These are phyloP conservation scores for Litoditis marina DNA, from an alignment of 2,888 invertebrate genomes.

Conservation along the genomic window DNA sequence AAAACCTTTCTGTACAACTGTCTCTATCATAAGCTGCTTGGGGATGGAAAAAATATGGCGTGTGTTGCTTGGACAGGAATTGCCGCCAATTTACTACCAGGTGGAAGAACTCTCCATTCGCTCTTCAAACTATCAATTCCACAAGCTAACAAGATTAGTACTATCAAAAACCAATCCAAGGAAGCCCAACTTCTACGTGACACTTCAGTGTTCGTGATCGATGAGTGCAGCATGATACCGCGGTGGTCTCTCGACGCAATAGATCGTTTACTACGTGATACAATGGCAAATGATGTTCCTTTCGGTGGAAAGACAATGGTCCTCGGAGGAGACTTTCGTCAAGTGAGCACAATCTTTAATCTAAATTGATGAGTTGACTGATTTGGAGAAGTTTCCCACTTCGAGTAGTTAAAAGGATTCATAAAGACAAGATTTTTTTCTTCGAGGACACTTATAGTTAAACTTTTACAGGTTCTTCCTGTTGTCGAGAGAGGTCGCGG, in stretches of 20 bases:
- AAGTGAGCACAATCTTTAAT: no score
- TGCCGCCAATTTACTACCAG: conserved; percentile 23
- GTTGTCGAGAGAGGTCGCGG: conserved; percentile 11
- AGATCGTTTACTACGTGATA: conserved; percentile 17
- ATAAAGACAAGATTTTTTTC: no score
- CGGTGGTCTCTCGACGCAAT: conserved; percentile 13
- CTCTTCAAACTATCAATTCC: conserved; percentile 19
- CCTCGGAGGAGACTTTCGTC: conserved; percentile 25
- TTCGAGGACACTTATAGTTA: no score
- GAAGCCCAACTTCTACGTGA: conserved; percentile 4
- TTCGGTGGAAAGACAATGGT: conserved; percentile 23
- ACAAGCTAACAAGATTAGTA: no score
- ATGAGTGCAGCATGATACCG: conserved; percentile 23
- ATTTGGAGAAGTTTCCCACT: no score
- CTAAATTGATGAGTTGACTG: no score
- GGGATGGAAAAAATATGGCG: conserved; percentile 4
- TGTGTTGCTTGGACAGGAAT: conserved; percentile 25
- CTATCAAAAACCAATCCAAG: no score
- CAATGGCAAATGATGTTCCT: conserved; percentile 8
- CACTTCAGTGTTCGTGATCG: conserved; percentile 10
- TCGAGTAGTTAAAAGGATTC: no score
- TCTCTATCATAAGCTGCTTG: conserved; percentile 8
- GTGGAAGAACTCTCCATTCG: conserved; percentile 20
- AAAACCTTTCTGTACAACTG: conserved; percentile 21
- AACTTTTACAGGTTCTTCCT: conserved; percentile 5